Conservation (phyloP, 1,140 invertebrate genomes). For the Epicauta chinensis region DNA sequence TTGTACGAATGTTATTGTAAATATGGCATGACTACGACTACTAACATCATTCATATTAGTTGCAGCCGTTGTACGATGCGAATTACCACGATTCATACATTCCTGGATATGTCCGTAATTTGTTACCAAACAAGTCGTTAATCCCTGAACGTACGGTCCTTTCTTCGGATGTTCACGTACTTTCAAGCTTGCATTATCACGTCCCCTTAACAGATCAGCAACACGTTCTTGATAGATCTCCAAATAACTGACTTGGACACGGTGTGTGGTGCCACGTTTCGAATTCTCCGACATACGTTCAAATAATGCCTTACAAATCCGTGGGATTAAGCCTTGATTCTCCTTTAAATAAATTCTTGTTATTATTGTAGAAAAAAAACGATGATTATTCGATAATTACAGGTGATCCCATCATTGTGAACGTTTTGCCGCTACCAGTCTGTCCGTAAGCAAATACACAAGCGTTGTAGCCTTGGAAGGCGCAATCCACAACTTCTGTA, state of each 20-base stretch:
- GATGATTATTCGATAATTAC: conserved; percentile 44
- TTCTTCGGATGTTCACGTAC: conserved; percentile 88
- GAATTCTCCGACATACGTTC: conserved; percentile 68
- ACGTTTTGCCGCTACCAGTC: conserved; percentile 95
- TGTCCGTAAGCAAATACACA: conserved; percentile 94
- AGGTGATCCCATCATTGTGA: conserved; percentile 94
- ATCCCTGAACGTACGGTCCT: conserved; percentile 91
- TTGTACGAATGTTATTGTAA: conserved; percentile 86
- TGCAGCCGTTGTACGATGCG: conserved; percentile 71
- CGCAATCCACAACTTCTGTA: conserved; percentile 85
- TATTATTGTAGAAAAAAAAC: background rate
- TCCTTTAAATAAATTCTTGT: conserved; percentile 49
- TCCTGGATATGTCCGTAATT: conserved; percentile 81
- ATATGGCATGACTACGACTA: conserved; percentile 93
- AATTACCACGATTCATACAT: conserved; percentile 58
- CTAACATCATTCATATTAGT: conserved; percentile 84
- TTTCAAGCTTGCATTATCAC: conserved; percentile 62
- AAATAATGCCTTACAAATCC: conserved; percentile 76
- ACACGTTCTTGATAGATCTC: conserved; percentile 92
- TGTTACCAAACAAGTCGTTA: conserved; percentile 78
- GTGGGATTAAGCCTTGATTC: conserved; percentile 77
- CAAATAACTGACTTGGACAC: conserved; percentile 79
- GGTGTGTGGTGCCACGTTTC: conserved; percentile 74
- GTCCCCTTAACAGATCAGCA: conserved; percentile 73
- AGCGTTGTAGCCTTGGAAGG: conserved; percentile 95